phyloP scores from a whole-genome alignment of 2,113 vertebrate species.

The Platichthys stellatus region DNA sequence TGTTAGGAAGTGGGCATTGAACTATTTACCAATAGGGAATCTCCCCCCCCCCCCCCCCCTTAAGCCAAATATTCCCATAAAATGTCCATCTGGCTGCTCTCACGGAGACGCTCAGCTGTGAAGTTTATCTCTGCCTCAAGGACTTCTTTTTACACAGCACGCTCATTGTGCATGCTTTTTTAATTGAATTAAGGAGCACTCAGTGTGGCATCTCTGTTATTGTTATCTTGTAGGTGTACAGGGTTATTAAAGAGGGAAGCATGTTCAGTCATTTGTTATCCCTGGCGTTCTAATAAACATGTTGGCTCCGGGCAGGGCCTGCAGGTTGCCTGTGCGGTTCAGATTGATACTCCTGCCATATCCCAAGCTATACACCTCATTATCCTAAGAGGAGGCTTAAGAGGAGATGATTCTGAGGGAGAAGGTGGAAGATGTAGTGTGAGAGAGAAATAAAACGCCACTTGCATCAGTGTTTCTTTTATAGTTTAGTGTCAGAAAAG shows the following conservation, averaged over 20 bases:
- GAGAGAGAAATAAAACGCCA: neutral
- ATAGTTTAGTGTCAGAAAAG: neutral
- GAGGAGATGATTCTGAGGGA: slow-evolving; percentile 51
- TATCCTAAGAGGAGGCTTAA: slow-evolving; percentile 69
- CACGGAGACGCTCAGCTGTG: slow-evolving; percentile 36
- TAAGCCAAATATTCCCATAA: slow-evolving; percentile 25
- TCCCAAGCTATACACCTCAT: slow-evolving; percentile 66
- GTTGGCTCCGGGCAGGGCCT: slow-evolving; percentile 64
- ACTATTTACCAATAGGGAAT: slow-evolving; percentile 1
- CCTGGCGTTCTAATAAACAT: slow-evolving; percentile 75
- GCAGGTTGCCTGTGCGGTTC: slow-evolving; percentile 56
- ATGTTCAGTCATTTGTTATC: slow-evolving; percentile 76
- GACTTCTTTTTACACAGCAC: slow-evolving; percentile 43
- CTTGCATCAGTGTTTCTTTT: neutral
- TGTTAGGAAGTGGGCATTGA: neutral
- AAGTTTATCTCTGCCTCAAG: slow-evolving; percentile 65
- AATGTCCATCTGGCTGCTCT: slow-evolving; percentile 51
- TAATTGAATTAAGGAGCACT: slow-evolving; percentile 73
- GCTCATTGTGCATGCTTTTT: slow-evolving; percentile 66
- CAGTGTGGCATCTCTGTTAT: slow-evolving; percentile 63
- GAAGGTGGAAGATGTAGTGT: slow-evolving; percentile 13
- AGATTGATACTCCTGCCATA: slow-evolving; percentile 70
- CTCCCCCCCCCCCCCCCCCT: slow-evolving; percentile 18
- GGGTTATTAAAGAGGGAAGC: slow-evolving; percentile 70
- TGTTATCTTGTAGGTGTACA: slow-evolving; percentile 74